A percentile compares a stretch with the other conserved stretches of the same genome.
phyloP scores from a whole-genome alignment of 53 echinoderm and acorn worm species.

The Pentamera pediparva region DNA sequence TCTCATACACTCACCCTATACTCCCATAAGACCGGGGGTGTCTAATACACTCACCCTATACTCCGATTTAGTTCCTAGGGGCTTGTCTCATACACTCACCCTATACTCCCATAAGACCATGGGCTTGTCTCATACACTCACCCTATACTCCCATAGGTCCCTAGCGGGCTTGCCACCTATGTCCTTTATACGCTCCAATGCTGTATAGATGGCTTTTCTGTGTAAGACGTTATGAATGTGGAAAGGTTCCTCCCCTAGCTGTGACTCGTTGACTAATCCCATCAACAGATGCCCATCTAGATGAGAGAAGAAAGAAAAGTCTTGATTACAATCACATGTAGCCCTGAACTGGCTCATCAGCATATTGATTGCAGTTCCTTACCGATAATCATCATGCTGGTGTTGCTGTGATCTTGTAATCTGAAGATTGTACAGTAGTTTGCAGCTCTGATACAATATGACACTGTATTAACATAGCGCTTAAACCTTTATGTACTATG shows the following conservation, averaged over 20 bases:
- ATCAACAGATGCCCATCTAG: slow-evolving; percentile 68
- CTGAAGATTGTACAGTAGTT: too few relatives aligned
- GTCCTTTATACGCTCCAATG: slow-evolving; percentile 70
- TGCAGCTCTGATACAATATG: too few relatives aligned
- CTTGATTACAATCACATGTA: neutral
- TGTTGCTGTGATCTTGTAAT: too few relatives aligned
- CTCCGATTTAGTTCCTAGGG: neutral
- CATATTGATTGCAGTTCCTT: too few relatives aligned
- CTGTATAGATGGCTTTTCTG: slow-evolving; percentile 67
- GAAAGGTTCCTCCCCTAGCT: slow-evolving; percentile 57
- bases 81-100: neutral
- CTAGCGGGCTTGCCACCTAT: slow-evolving; percentile 76
- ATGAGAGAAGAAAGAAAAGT: neutral
- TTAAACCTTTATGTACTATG: too few relatives aligned
- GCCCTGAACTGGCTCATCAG: neutral
- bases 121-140: slow-evolving; percentile 14
- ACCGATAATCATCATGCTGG: too few relatives aligned
- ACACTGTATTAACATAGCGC: too few relatives aligned
- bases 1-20: neutral
- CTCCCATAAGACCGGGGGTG: neutral
- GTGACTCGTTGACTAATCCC: slow-evolving; percentile 51
- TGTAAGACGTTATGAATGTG: slow-evolving; percentile 65
- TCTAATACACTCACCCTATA: neutral
- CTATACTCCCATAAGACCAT: neutral
- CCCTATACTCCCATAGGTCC: slow-evolving; percentile 91